Evolutionary conservation across 2,888 invertebrate genomes (phyloP), one percentile per base, ranked within the genome.

Genomic region (Rhimphoctona megacephalus): DNA sequence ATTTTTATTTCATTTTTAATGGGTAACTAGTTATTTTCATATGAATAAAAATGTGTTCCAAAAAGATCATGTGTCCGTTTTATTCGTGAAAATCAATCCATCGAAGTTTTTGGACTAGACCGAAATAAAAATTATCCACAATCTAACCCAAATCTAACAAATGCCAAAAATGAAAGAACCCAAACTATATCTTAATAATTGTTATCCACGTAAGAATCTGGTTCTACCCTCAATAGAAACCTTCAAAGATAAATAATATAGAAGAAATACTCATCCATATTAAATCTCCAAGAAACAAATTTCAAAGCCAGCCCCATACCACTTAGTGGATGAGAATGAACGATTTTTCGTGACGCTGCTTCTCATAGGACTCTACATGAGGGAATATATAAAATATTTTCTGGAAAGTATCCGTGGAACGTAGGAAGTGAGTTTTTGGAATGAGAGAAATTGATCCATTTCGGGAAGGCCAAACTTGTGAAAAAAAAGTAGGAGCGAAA

Each of bases 401-500:
- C 14, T 30, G 61, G 1, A 57, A 57, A 11, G 25, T 17, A 17
- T 9, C 7, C 14, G 61, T 17, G 17, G 61, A 19, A 30, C 17
- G 30, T 17, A 30, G 49, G 9, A 33, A 5, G 19, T 46, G 22
- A 30, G 25, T 19, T 70, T 70, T 33, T n/a, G 33, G 49, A 17
- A 49, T 9, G 25, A 49, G 46, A 11, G 19, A 39, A 61, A 25
- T 61, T 25, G 57, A 74, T 74, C 25, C 25, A 17, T 57, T 25
- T n/a, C 14, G 30, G 61, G 7, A 57, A 43, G 33, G 30, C 19
- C 14, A 30, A 19, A 22, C 70, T 30, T 49, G 11, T n/a, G 33
- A 30, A 33, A 36, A 52, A 49, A 39, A 49, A n/a, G 25, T 5
- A n/a, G 72, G 39, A 43, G 54, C n/a, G 14, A 83, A 84, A 84